phyloP scores from a whole-genome alignment of 1,140 invertebrate genomes.

The Plectrocnemia conspersa region DNA sequence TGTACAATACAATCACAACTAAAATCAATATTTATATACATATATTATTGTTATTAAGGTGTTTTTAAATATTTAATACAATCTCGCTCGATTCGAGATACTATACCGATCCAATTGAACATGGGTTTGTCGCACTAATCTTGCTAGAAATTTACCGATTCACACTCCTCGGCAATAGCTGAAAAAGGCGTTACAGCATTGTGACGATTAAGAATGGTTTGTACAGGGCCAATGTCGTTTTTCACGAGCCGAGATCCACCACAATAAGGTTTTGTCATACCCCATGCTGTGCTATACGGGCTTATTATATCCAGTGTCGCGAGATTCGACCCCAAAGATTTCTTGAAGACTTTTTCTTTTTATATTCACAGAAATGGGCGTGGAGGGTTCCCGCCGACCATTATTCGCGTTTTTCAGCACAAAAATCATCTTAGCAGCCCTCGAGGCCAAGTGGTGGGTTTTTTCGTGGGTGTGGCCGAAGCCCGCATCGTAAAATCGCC shows the following conservation, averaged over 20 bases:
- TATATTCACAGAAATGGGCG: slow-evolving; percentile 17
- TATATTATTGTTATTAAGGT: too few relatives aligned
- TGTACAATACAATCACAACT: too few relatives aligned
- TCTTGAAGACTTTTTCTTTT: slow-evolving; percentile 16
- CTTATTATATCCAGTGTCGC: slow-evolving; percentile 21
- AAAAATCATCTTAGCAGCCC: slow-evolving; percentile 10
- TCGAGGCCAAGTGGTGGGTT: slow-evolving; percentile 23
- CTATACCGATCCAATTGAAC: background rate
- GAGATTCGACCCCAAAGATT: slow-evolving; percentile 17
- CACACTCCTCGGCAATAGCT: slow-evolving; percentile 21
- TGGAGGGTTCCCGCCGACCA: background rate
- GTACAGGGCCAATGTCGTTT: background rate
- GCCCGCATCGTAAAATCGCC: too few relatives aligned
- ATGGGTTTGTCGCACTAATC: slow-evolving; percentile 16
- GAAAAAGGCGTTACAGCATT: slow-evolving; percentile 25
- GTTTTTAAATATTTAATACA: background rate
- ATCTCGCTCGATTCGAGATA: background rate
- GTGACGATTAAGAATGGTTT: background rate
- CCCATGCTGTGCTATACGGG: slow-evolving; percentile 25
- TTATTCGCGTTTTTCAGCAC: background rate
- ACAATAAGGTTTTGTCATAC: slow-evolving; percentile 4
- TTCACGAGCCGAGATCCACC: background rate
- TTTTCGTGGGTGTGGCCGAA: slow-evolving; percentile 18
- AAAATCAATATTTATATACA: too few relatives aligned
- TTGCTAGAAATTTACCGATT: slow-evolving; percentile 23